Percentiles rank a stretch among this genome's conserved stretches.
Conservation (phyloP, 1,140 invertebrate genomes). For the Cheumatopsyche charites region DNA sequence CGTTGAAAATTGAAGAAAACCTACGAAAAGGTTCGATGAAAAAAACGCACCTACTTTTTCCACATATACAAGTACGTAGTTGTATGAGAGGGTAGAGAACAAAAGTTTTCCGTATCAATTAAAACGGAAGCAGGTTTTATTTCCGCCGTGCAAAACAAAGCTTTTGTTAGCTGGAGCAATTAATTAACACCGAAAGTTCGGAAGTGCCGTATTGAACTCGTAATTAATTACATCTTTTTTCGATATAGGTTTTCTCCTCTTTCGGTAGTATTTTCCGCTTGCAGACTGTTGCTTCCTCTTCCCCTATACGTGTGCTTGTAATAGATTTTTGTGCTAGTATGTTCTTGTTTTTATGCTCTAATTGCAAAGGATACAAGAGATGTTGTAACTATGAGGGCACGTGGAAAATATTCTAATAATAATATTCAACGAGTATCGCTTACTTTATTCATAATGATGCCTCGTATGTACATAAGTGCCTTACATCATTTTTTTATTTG, state of each 20-base stretch:
- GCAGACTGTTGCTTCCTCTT: no score
- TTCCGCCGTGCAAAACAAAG: constrained; percentile 29
- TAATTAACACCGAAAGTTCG: constrained; percentile 39
- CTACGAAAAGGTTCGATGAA: no score
- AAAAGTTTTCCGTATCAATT: constrained; percentile 37
- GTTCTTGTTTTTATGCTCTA: neutral
- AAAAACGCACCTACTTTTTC: no score
- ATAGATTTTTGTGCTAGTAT: neutral
- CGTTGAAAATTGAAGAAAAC: no score
- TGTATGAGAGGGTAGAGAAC: constrained; percentile 5
- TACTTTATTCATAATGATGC: no score
- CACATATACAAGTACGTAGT: no score
- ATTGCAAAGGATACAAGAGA: neutral
- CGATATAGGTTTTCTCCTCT: neutral
- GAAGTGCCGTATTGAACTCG: constrained; percentile 37
- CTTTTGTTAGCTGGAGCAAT: constrained; percentile 34
- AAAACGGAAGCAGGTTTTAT: constrained; percentile 31
- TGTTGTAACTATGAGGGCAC: neutral
- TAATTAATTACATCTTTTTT: constrained; percentile 41
- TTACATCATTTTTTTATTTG: no score
- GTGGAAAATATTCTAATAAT: neutral
- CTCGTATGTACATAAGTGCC: no score
- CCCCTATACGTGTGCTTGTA: neutral
- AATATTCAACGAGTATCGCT: neutral
- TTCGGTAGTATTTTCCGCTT: no score